Evolutionary conservation across 2,113 vertebrate species (phyloP), one percentile per base, ranked within the genome.

Genomic region (Sisor rabdophorus): DNA sequence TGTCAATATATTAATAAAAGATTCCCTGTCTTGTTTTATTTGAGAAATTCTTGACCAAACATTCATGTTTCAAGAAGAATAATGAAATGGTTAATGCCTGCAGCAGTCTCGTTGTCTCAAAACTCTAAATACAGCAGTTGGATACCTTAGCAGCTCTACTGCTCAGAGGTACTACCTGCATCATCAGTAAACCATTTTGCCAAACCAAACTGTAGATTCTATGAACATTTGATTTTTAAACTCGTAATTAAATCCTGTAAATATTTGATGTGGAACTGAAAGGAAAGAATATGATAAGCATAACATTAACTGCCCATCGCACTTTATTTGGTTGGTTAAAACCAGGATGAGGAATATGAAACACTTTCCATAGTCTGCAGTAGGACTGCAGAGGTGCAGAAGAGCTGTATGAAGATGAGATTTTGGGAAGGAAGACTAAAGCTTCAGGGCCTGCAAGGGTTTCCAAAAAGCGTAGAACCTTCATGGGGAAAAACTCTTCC

Each of bases 391-490:
- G 47, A 26, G 47, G 30, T 78, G 30, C 64, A 69, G 16, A 6
- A 8, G 17, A 32, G 60, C 30, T 71, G 48, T 22, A 13, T 40
- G 28, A 63, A 28, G 56, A 50, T 2, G 22, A 47, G 44, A 28
- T 36, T 19, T 54, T 77, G n/a, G 20, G 71, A 71, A 70, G 50
- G 17, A 69, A 50, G 17, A 50, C 32, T 40, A 22, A 13, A 36
- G 50, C 73, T 40, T 76, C 74, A 55, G 53, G 50, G 24, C 47
- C 52, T 26, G 24, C 53, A 26, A 50, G 44, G 61, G 52, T 76
- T 76, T 20, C 61, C 44, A 20, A 26, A 13, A 11, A 15, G 3
- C 12, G 8, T 74, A 30, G 22, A n/a, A 53, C 64, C 30, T 61
- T 74, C n/a, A n/a, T 76, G 32, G 63, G 74, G n/a, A n/a, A 76